Percentiles rank a stretch among this genome's conserved stretches.
phyloP scores from a whole-genome alignment of 2,888 invertebrate genomes.

The Eumacrocentrus americanus region DNA sequence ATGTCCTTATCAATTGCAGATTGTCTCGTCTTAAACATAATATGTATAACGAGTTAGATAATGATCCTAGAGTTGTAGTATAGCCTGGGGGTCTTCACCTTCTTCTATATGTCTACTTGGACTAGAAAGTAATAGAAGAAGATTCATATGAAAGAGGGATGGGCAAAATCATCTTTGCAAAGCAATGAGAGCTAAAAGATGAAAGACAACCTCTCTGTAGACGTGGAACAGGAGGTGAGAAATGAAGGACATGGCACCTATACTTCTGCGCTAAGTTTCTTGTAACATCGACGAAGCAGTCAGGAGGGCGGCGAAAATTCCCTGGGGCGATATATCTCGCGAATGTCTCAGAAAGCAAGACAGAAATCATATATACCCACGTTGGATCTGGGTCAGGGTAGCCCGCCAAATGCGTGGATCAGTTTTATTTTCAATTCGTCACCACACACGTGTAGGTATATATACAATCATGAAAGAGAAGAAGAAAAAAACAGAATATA shows the following conservation, averaged over 20 bases:
- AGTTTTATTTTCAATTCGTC: slow-evolving; percentile 57
- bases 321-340: slow-evolving; percentile 27
- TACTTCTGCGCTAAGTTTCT: slow-evolving; percentile 15
- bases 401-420: slow-evolving; percentile 55
- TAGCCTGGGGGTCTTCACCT: slow-evolving; percentile 4
- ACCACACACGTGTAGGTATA: slow-evolving; percentile 29
- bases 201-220: background rate
- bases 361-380: slow-evolving; percentile 32
- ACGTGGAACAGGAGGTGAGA: slow-evolving; percentile 13
- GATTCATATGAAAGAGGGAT: no score
- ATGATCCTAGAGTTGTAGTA: background rate
- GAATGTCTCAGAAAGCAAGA: slow-evolving; percentile 22
- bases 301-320: slow-evolving; percentile 45
- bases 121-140: no score
- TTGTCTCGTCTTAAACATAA: slow-evolving; percentile 6
- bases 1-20: slow-evolving; percentile 1
- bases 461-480: background rate
- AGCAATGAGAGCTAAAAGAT: background rate
- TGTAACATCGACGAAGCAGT: slow-evolving; percentile 14
- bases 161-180: no score
- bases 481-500: background rate
- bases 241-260: slow-evolving; percentile 14
- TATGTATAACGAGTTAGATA: background rate
- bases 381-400: slow-evolving; percentile 56
- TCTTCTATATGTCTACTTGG: no score